Evolutionary conservation across 2,797 vertebrate genomes (phyloP).

Genomic region (Anguilla anguilla): DNA sequence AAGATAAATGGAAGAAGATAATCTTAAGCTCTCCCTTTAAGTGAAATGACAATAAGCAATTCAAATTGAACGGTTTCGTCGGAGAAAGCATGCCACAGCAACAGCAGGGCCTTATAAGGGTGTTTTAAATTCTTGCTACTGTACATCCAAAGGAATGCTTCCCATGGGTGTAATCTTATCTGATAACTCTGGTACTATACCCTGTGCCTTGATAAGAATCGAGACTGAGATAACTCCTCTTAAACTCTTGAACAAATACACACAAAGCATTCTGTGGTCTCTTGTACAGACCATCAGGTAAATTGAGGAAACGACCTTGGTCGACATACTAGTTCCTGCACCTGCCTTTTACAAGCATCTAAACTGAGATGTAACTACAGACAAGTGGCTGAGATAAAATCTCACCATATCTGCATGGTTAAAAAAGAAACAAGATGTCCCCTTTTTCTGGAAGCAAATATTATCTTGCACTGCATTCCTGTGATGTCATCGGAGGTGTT

Average conservation of each 20-base stretch:
- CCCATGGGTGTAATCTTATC: background rate
- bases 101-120: background rate
- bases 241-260: slow-evolving; percentile 21
- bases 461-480: background rate
- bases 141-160: background rate
- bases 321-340: slow-evolving; percentile 37
- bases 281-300: slow-evolving; percentile 20
- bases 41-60: background rate
- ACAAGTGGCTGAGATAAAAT: slow-evolving; percentile 48
- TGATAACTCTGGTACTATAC: background rate
- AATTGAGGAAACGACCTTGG: slow-evolving; percentile 48
- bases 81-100: background rate
- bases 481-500: slow-evolving; percentile 9
- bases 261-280: background rate
- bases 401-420: slow-evolving; percentile 41
- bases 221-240: slow-evolving; percentile 33
- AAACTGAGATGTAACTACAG: slow-evolving; percentile 26
- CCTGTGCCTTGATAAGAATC: background rate
- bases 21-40: background rate
- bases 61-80: background rate
- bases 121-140: background rate
- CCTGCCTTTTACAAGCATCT: slow-evolving; percentile 42
- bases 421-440: slow-evolving; percentile 8
- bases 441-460: background rate
- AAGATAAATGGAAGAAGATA: background rate